Percentiles rank a stretch among this genome's conserved stretches.
Evolutionary conservation across 1,140 invertebrate genomes (phyloP).

Genomic region (Drosophila orena): DNA sequence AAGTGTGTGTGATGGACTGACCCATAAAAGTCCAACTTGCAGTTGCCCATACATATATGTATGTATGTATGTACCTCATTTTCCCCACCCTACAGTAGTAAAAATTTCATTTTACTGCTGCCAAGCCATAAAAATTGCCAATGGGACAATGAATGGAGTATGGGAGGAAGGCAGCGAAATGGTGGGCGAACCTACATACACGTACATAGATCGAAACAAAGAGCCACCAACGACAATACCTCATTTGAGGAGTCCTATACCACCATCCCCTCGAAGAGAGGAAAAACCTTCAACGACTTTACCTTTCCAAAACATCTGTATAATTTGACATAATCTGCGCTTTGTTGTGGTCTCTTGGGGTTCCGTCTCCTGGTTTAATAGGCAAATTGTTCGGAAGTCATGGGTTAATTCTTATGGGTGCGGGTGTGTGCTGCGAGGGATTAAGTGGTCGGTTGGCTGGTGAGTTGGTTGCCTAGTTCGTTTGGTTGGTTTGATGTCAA

Average conservation of each 20-base stretch:
- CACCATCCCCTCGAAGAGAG: neutral
- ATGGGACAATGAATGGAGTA: conserved; percentile 53
- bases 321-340: conserved; percentile 80
- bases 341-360: conserved; percentile 58
- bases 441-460: conserved; percentile 36
- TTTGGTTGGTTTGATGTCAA: conserved; percentile 40
- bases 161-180: conserved; percentile 9
- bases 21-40: conserved; percentile 64
- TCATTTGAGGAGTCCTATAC: neutral
- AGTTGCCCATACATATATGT: conserved; percentile 42
- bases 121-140: conserved; percentile 66
- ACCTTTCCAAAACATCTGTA: conserved; percentile 69
- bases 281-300: conserved; percentile 7
- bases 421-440: conserved; percentile 35
- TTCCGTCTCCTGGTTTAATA: conserved; percentile 48
- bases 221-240: conserved; percentile 24
- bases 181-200: conserved; percentile 6
- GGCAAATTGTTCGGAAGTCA: conserved; percentile 43
- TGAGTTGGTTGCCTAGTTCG: conserved; percentile 9
- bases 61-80: neutral
- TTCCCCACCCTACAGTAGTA: conserved; percentile 30
- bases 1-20: conserved; percentile 44
- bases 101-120: conserved; percentile 53
- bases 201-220: conserved; percentile 26
- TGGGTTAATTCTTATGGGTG: conserved; percentile 31